Conservation (phyloP, 2,797 vertebrate species). For the Nothura maculosa region DNA sequence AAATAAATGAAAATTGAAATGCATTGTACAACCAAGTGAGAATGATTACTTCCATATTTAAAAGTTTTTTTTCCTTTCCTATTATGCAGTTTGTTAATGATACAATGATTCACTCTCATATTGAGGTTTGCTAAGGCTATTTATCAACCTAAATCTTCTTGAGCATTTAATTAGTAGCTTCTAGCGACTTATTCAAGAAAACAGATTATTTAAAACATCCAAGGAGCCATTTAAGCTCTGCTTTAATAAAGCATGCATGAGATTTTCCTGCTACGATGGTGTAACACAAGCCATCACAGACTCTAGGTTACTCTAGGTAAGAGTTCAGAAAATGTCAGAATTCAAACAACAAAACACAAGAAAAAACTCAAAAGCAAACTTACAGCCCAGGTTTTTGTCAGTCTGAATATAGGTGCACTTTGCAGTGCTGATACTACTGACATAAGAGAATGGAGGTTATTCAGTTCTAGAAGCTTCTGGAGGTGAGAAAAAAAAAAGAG, state of each 20-base stretch:
- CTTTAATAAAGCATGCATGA: neutral
- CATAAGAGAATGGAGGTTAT: slow-evolving; percentile 96
- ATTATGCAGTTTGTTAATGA: neutral
- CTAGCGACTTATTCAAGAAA: neutral
- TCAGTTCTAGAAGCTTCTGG: slow-evolving; percentile 95
- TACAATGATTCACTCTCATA: neutral
- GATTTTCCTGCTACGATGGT: neutral
- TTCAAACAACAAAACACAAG: neutral
- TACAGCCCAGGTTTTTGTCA: slow-evolving; percentile 97
- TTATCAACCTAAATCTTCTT: neutral
- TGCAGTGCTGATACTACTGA: slow-evolving; percentile 96
- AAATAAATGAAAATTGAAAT: neutral
- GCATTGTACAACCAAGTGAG: neutral
- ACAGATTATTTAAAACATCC: neutral
- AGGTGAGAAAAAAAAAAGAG: neutral
- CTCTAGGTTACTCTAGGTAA: no score
- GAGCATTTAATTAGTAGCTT: neutral
- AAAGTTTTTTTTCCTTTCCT: neutral
- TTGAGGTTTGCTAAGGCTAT: neutral
- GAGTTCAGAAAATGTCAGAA: neutral
- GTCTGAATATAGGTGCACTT: slow-evolving; percentile 95
- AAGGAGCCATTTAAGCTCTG: neutral
- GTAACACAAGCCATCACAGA: neutral
- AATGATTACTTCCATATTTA: neutral
- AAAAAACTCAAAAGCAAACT: slow-evolving; percentile 66